These are phyloP conservation scores for Hydrotaea cyrtoneurina DNA, from an alignment of 2,888 invertebrate genomes.

Conservation along the genomic window DNA sequence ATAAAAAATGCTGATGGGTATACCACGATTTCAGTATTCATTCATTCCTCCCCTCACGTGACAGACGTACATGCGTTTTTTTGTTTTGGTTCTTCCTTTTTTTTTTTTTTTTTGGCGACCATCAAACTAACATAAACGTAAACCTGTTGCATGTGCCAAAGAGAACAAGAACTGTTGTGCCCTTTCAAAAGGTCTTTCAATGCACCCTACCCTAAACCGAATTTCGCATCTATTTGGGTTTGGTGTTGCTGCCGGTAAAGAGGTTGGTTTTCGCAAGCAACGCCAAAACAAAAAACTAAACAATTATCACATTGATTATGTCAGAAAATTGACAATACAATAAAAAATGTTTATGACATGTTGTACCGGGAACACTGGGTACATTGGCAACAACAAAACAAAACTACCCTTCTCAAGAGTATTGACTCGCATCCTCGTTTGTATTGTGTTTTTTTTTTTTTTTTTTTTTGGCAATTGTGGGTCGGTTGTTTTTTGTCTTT, in stretches of 20 bases:
- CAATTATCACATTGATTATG: constrained; percentile 66
- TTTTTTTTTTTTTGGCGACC: constrained; percentile 12
- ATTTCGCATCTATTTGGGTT: constrained; percentile 11
- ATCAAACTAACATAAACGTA: background rate
- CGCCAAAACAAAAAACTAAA: background rate
- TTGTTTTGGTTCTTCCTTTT: too few relatives aligned
- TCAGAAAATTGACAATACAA: constrained; percentile 54
- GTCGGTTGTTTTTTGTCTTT: constrained; percentile 27
- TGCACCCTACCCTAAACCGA: background rate
- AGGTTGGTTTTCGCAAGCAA: constrained; percentile 10
- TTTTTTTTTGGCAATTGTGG: constrained; percentile 50
- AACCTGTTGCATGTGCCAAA: constrained; percentile 54
- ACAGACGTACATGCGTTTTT: background rate
- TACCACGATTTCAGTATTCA: background rate
- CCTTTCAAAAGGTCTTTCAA: background rate
- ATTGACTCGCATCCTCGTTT: background rate
- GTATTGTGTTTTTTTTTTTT: background rate
- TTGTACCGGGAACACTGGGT: background rate
- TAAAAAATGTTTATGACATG: constrained; percentile 18
- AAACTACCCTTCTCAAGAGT: constrained; percentile 27
- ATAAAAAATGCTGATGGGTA: constrained; percentile 1
- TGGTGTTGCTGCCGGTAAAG: constrained; percentile 2
- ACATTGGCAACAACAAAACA: constrained; percentile 19
- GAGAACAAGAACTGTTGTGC: background rate
- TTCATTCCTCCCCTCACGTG: background rate